Evolutionary conservation across 2,888 invertebrate genomes (phyloP).

Genomic region (Erynnis tages): DNA sequence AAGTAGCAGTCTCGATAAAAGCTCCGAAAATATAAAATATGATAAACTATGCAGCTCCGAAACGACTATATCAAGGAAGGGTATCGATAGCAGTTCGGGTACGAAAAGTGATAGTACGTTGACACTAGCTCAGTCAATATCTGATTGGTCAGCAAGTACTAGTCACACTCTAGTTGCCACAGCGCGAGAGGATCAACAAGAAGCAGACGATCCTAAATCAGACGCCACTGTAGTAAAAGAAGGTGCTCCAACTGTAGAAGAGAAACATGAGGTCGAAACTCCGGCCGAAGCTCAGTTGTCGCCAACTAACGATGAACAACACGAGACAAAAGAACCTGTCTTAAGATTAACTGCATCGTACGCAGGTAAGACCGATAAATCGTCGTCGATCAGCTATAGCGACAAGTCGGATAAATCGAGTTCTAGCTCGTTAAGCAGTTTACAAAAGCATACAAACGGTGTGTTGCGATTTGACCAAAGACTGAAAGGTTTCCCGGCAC

Average conservation of each 20-base stretch:
- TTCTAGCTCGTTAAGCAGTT: constrained; percentile 74
- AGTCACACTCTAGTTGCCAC: constrained; percentile 88
- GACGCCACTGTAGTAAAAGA: constrained; percentile 75
- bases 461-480: constrained; percentile 66
- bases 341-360: constrained; percentile 59
- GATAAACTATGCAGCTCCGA: constrained; percentile 84
- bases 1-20: constrained; percentile 82
- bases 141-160: constrained; percentile 91
- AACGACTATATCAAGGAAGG: constrained; percentile 74
- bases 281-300: constrained; percentile 45
- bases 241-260: constrained; percentile 42
- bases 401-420: constrained; percentile 78
- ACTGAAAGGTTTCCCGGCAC: constrained; percentile 52
- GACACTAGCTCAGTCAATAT: constrained; percentile 88
- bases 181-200: constrained; percentile 69
- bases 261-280: constrained; percentile 46
- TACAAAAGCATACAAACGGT: constrained; percentile 70
- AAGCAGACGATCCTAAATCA: constrained; percentile 68
- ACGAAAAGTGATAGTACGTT: constrained; percentile 91
- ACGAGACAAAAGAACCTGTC: constrained; percentile 53
- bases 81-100: constrained; percentile 83
- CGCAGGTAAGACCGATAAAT: constrained; percentile 64
- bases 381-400: constrained; percentile 76
- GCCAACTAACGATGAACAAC: constrained; percentile 43
- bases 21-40: constrained; percentile 78